Evolutionary conservation across 2,113 vertebrate species (phyloP).

Genomic region (Prionailurus viverrinus): DNA sequence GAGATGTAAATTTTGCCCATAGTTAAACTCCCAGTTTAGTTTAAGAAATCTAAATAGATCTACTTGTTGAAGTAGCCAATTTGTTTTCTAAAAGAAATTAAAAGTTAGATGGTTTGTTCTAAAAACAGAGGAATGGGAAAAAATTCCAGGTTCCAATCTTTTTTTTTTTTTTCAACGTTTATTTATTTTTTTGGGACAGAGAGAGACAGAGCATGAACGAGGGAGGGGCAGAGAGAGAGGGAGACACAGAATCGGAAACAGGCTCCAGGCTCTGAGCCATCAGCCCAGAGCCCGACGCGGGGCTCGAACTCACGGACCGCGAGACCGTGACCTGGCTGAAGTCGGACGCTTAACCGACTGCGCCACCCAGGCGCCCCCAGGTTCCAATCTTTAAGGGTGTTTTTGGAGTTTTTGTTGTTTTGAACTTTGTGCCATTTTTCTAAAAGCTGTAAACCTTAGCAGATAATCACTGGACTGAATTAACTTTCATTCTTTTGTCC

Average conservation of each 20-base stretch:
- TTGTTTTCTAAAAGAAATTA: conserved; percentile 10
- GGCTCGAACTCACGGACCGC: too few species aligned
- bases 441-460: neutral
- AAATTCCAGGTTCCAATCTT: conserved; percentile 2
- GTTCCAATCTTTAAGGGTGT: neutral
- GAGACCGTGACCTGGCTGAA: too few species aligned
- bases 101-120: conserved; percentile 31
- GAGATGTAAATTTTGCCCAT: neutral
- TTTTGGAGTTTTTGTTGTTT: conserved; percentile 45
- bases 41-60: conserved; percentile 38
- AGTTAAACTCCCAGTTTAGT: neutral
- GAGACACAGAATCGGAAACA: too few species aligned
- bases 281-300: too few species aligned
- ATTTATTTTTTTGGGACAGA: too few species aligned
- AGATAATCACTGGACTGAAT: conserved; percentile 9
- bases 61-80: neutral
- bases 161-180: neutral
- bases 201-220: too few species aligned
- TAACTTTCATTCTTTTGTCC: conserved; percentile 49
- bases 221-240: too few species aligned
- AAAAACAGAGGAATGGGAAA: neutral
- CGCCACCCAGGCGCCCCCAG: neutral
- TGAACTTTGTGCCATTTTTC: conserved; percentile 5
- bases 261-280: too few species aligned
- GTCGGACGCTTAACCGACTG: too few species aligned